These are phyloP conservation scores for Lordiphosa stackelbergi DNA, from an alignment of 1,140 invertebrate species.

Conservation along the genomic window DNA sequence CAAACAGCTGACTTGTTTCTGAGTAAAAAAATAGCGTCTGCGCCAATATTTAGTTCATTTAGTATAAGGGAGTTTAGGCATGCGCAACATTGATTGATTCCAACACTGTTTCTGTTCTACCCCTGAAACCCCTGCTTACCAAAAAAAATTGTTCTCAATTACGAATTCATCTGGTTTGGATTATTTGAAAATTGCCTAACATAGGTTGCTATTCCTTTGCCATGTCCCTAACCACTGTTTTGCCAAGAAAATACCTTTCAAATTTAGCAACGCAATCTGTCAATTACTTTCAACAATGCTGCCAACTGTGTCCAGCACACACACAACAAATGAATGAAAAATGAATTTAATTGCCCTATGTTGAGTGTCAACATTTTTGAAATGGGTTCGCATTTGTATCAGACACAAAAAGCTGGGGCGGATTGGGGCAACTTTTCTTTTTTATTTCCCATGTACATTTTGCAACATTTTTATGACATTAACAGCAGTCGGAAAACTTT, in stretches of 20 bases:
- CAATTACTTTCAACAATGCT: constrained; percentile 67
- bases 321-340: constrained; percentile 62
- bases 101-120: no score
- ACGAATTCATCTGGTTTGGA: no score
- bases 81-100: no score
- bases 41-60: no score
- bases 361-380: constrained; percentile 74
- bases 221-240: not conserved
- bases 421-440: constrained; percentile 19
- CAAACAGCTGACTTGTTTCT: no score
- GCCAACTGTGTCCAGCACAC: constrained; percentile 57
- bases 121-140: no score
- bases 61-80: no score
- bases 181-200: no score
- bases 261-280: constrained; percentile 68
- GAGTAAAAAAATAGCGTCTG: no score
- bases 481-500: constrained; percentile 68
- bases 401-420: constrained; percentile 30
- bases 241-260: constrained; percentile 51
- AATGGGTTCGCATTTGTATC: constrained; percentile 62
- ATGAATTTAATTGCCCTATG: constrained; percentile 75
- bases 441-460: constrained; percentile 15
- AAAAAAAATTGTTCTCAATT: no score
- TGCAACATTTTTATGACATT: constrained; percentile 72
- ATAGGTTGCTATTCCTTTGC: no score